Base-by-base conservation (phyloP, 2,797 vertebrate genomes). In the Hybognathus amarus region DNA sequence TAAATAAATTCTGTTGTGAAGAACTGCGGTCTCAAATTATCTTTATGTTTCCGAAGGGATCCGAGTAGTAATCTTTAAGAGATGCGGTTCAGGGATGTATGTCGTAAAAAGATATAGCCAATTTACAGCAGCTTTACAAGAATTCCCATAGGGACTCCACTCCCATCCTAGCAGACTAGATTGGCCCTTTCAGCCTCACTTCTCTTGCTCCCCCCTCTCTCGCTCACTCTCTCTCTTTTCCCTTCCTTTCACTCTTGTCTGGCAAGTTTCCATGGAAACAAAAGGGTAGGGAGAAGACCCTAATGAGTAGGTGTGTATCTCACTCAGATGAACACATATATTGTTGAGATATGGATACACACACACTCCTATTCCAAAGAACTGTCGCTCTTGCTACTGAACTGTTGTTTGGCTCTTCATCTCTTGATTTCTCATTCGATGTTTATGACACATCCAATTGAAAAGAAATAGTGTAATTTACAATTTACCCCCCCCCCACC, bases 191-290 rank as follows among this genome's bases (percentile, higher is more conserved):
- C 84, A 87, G 82, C 83, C 77, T 89, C 90, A 89, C 90, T 70
- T 68, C 71, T 52, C 24, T 61, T 47, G 15, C 68, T 17, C 42
- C 3, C 36, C 36, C 40, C 11, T 15, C 36, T 52, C 24, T 61
- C 68, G 15, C 68, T 17, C 42, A 1, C 36, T 10, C 17, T 15
- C 36, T 45, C 77, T 52, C 47, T 89, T 27, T 24, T 52, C 68
- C 27, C 61, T 68, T 88, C 87, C 88, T 88, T 87, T 90, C 83
- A 88, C 85, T 86, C 90, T 88, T 91, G 90, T 86, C 90, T 92
- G 89, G 93, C 91, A 94, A 82, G 95, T 95, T 94, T 94, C 95
- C 94, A 95, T 95, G 95, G 95, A 94, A 95, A 95, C 95, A 94
- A 92, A n/a, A 91, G 88, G 88, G 86, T 36, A 87, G 84, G 87